These are phyloP conservation scores for Tychaedon coryphoeus DNA, from an alignment of 2,113 vertebrate genomes.

Conservation along the genomic window DNA sequence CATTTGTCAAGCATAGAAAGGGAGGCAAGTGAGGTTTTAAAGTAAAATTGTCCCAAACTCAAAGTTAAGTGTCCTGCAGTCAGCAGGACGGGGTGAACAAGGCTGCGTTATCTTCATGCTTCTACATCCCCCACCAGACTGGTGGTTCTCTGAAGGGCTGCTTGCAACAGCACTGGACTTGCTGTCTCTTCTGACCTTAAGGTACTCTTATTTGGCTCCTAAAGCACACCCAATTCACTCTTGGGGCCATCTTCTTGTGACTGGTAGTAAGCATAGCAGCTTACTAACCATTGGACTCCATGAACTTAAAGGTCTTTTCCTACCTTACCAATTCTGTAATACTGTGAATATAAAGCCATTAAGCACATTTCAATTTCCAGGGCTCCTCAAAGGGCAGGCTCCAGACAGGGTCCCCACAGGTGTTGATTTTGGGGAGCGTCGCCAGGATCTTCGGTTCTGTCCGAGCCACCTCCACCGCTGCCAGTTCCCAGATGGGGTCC, in stretches of 20 bases:
- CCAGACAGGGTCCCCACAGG: not conserved
- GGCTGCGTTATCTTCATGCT: not conserved
- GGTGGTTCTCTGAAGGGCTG: not conserved
- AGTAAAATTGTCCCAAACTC: not conserved
- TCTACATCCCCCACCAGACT: not conserved
- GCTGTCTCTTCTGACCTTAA: not conserved
- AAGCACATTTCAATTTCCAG: not conserved
- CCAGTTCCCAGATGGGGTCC: accelerated
- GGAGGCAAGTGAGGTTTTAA: not conserved
- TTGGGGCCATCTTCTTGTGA: not conserved
- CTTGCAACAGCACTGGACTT: not conserved
- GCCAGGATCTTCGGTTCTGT: no score
- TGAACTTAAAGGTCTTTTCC: not conserved
- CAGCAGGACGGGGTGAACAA: not conserved
- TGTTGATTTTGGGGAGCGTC: no score
- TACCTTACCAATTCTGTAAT: not conserved
- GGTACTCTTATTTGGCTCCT: not conserved
- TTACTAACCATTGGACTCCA: not conserved
- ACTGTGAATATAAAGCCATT: not conserved
- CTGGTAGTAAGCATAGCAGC: not conserved
- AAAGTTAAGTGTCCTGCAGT: not conserved
- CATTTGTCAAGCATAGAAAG: not conserved
- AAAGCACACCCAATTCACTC: not conserved
- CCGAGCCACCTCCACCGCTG: accelerated
- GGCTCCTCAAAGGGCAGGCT: not conserved